Conservation (phyloP, 1,140 invertebrate species). For the Tenebrio molitor region DNA sequence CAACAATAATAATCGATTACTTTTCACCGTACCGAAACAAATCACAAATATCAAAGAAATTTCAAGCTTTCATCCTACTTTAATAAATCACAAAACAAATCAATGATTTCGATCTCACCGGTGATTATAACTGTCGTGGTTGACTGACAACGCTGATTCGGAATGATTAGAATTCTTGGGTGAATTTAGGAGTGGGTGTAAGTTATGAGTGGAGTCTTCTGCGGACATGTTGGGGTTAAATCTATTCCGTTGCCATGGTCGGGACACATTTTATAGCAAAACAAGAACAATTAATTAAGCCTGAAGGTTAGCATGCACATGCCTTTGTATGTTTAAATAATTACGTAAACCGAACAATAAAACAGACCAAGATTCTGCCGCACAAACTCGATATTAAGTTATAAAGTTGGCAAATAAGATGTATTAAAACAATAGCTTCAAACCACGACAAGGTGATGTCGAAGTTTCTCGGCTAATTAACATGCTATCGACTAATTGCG, state of each 20-base stretch:
- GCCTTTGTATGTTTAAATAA: slow-evolving; percentile 35
- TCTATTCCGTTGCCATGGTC: slow-evolving; percentile 20
- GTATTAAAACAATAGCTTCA: slow-evolving; percentile 50
- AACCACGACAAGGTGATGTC: slow-evolving; percentile 54
- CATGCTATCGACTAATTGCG: slow-evolving; percentile 54
- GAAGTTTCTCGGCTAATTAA: slow-evolving; percentile 52
- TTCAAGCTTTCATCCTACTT: too few relatives aligned
- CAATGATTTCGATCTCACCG: too few relatives aligned
- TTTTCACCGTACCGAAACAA: too few relatives aligned
- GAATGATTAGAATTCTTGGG: too few relatives aligned
- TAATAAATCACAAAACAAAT: too few relatives aligned
- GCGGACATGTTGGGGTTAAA: slow-evolving; percentile 3
- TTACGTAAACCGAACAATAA: slow-evolving; percentile 28
- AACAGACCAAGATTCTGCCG: slow-evolving; percentile 4
- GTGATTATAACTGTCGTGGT: too few relatives aligned
- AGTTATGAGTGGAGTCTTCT: not conserved
- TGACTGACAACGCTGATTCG: too few relatives aligned
- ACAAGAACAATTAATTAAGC: slow-evolving; percentile 9
- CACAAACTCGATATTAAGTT: slow-evolving; percentile 48
- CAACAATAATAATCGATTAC: too few relatives aligned
- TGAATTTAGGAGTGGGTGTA: not conserved
- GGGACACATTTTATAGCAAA: slow-evolving; percentile 30
- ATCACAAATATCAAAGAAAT: too few relatives aligned
- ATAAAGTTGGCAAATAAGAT: slow-evolving; percentile 53
- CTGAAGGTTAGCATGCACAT: slow-evolving; percentile 25